These are phyloP conservation scores for Sinosuthora webbiana DNA, from an alignment of 2,113 vertebrate species.

Conservation along the genomic window DNA sequence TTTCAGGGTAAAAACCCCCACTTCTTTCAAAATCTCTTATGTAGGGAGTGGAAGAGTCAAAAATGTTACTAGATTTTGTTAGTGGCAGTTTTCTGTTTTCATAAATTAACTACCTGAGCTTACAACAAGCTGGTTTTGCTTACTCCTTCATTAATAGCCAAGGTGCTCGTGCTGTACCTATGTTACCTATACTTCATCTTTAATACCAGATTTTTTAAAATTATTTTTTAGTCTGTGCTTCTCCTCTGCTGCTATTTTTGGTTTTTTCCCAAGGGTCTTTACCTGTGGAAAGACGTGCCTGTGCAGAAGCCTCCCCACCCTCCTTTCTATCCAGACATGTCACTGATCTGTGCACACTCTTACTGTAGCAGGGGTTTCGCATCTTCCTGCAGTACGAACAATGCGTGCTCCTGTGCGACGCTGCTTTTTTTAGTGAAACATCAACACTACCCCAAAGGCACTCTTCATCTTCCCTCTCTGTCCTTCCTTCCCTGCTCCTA, in stretches of 20 bases:
- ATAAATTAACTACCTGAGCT: background rate
- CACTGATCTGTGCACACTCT: fast-evolving
- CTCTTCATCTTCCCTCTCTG: background rate
- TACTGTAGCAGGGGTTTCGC: fast-evolving
- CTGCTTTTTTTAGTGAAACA: too few species aligned
- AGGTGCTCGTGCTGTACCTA: background rate
- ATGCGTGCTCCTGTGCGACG: fast-evolving
- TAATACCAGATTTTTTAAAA: background rate
- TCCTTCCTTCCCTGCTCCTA: background rate
- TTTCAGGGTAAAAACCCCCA: background rate
- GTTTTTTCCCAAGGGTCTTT: background rate
- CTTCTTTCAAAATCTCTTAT: background rate
- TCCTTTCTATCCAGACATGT: background rate
- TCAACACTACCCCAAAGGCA: fast-evolving
- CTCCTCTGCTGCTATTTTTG: fast-evolving
- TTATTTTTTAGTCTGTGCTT: background rate
- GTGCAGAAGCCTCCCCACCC: background rate
- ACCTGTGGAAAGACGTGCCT: background rate
- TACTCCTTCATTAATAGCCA: background rate
- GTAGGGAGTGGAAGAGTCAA: background rate
- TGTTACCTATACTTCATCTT: background rate
- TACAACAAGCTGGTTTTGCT: background rate
- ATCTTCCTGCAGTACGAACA: background rate
- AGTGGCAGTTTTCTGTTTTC: background rate
- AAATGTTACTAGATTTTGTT: background rate